A percentile compares a stretch with the other conserved stretches of the same genome.
phyloP scores from a whole-genome alignment of 1,140 invertebrate species.

The Neodiprion fabricii region DNA sequence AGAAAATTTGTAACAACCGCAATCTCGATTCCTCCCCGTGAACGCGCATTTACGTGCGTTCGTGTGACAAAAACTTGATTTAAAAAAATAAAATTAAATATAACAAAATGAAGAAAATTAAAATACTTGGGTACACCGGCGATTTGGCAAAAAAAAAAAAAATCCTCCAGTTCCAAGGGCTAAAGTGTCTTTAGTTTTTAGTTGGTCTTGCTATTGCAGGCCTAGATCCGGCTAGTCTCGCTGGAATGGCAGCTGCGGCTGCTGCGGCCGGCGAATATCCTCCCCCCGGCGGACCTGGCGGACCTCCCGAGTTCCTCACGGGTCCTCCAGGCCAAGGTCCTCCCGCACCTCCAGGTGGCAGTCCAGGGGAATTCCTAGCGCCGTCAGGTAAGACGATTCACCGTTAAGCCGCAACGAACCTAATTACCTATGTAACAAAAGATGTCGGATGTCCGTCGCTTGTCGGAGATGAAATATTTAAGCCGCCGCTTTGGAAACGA shows the following conservation, averaged over 20 bases:
- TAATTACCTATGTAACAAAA: no score
- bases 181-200: slow-evolving; percentile 15
- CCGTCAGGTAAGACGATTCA: slow-evolving; percentile 52
- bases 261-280: slow-evolving; percentile 69
- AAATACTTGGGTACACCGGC: background rate
- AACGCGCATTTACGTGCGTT: no score
- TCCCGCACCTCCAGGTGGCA: slow-evolving; percentile 60
- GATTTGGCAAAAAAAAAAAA: slow-evolving; percentile 12
- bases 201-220: slow-evolving; percentile 67
- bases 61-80: no score
- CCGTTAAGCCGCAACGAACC: background rate
- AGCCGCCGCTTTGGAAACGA: no score
- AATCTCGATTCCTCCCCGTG: no score
- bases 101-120: background rate
- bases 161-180: background rate
- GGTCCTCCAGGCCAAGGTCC: slow-evolving; percentile 66
- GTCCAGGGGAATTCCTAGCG: slow-evolving; percentile 59
- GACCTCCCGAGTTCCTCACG: slow-evolving; percentile 65
- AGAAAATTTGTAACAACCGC: no score
- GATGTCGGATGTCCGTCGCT: no score
- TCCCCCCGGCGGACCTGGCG: slow-evolving; percentile 67
- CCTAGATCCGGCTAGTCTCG: slow-evolving; percentile 70
- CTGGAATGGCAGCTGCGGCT: slow-evolving; percentile 71
- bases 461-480: no score
- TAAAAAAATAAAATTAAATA: no score